These are phyloP conservation scores for Ptychadena robeensis DNA, from an alignment of 2,797 vertebrate genomes.

Conservation along the genomic window DNA sequence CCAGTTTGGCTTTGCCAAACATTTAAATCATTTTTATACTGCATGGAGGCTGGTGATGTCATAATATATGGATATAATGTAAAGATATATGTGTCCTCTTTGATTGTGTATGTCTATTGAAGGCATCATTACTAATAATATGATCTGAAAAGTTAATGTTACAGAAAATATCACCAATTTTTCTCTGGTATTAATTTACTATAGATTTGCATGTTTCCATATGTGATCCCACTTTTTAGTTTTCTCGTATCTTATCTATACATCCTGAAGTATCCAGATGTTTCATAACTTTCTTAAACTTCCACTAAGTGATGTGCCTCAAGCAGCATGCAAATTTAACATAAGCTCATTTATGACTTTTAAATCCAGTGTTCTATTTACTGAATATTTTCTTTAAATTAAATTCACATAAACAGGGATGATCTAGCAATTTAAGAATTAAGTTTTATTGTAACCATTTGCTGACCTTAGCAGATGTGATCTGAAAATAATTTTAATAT, in stretches of 20 bases:
- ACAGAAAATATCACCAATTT: not conserved
- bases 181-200: not conserved
- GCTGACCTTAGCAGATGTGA: slow-evolving; percentile 67
- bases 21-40: too few relatives aligned
- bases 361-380: slow-evolving; percentile 35
- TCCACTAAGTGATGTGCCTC: slow-evolving; percentile 39
- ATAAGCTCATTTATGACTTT: slow-evolving; percentile 34
- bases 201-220: not conserved
- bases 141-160: not conserved
- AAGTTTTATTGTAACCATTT: slow-evolving; percentile 65
- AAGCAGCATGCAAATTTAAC: slow-evolving; percentile 38
- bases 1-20: too few relatives aligned
- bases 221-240: slow-evolving; percentile 21
- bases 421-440: slow-evolving; percentile 43
- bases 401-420: slow-evolving; percentile 66
- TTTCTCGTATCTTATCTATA: slow-evolving; percentile 15
- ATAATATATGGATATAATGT: too few relatives aligned
- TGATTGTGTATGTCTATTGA: too few relatives aligned
- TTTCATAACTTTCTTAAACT: slow-evolving; percentile 33
- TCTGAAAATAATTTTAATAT: slow-evolving; percentile 64
- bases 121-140: too few relatives aligned
- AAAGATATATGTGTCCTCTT: too few relatives aligned
- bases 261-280: slow-evolving; percentile 19
- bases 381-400: slow-evolving; percentile 50
- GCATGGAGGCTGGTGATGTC: too few relatives aligned